Base-by-base conservation (phyloP, 2,888 invertebrate species). In the Pecten maximus region DNA sequence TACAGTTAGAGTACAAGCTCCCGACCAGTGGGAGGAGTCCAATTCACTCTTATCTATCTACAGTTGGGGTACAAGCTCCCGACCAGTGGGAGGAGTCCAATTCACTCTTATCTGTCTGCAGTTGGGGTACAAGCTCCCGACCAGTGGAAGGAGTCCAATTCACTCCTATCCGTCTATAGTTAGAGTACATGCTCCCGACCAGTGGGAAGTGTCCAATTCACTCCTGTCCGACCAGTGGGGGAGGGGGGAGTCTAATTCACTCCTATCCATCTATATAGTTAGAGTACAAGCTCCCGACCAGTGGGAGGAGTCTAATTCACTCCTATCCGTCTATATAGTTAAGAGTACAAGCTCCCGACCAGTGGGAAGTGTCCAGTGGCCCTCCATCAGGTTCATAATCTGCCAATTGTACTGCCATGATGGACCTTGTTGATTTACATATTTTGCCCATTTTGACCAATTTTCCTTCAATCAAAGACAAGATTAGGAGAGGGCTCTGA, bases 381-480 rank as follows among this genome's bases (percentile, higher is more conserved):
- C 35, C 74, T 74, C 28, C 19, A 74, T 74, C 74, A 28, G 50
- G 28, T 74, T 10, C 35, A 74, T 74, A 74, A 74, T 74, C 74
- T 74, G 35, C 74, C 74, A 74, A 74, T 74, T 74, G 35, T 74
- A 6, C 74, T 10, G 35, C 74, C 15, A 74, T 74, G 74, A 74
- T 74, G 74, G 28, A 74, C 74, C 1, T 28, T 74, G 74, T 28
- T 74, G 74, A 74, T 74, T 74, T 74, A 74, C 74, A 74, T 74
- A 74, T 74, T 74, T 74, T 74, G 74, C 74, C 74, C 74, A 74
- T 74, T 74, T 35, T 35, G 28, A 74, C 28, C 8, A 74, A 28
- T 35, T 28, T 74, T 8, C 28, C 74, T 74, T 74, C 74, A 74
- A 74, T 74, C 74, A 74, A 2, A 35, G 28, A 74, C 74, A 35